phyloP scores from a whole-genome alignment of 2,888 invertebrate species.

The Drosophila hamatofila region DNA sequence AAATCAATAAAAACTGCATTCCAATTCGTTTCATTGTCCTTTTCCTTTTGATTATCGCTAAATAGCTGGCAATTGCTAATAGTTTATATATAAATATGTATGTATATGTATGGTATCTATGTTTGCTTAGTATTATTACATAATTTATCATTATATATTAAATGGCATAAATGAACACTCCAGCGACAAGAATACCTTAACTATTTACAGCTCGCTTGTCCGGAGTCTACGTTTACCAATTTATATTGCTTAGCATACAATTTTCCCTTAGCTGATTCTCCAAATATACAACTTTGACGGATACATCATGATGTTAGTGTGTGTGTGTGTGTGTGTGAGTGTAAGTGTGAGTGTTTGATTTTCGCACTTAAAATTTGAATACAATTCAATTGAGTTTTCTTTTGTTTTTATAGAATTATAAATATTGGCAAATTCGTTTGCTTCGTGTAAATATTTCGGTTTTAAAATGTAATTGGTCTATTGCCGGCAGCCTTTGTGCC shows the following conservation, averaged over 20 bases:
- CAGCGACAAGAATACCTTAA: conserved; percentile 47
- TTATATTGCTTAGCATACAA: conserved; percentile 77
- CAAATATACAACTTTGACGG: conserved; percentile 74
- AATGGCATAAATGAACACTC: conserved; percentile 61
- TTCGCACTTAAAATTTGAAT: conserved; percentile 33
- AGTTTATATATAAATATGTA: conserved; percentile 43
- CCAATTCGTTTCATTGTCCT: conserved; percentile 68
- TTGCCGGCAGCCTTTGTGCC: conserved; percentile 59
- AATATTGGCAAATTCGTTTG: conserved; percentile 55
- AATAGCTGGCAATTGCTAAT: conserved; percentile 60
- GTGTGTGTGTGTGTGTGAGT: conserved; percentile 19
- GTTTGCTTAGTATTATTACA: conserved; percentile 8
- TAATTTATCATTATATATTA: conserved; percentile 28
- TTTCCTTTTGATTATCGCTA: conserved; percentile 73
- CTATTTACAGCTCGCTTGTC: conserved; percentile 53
- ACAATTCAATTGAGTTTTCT: conserved; percentile 50
- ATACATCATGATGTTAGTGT: conserved; percentile 42
- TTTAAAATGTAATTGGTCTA: conserved; percentile 71
- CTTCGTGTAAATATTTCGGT: conserved; percentile 51
- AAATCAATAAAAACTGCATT: conserved; percentile 57
- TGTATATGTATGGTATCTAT: conserved; percentile 32
- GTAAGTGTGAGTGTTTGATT: conserved; percentile 11
- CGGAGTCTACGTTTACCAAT: conserved; percentile 55
- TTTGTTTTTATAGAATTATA: conserved; percentile 21
- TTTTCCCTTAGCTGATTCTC: conserved; percentile 50